Base-by-base conservation (phyloP, 2,113 vertebrate genomes). In the Gnathonemus echidnorhynchus region DNA sequence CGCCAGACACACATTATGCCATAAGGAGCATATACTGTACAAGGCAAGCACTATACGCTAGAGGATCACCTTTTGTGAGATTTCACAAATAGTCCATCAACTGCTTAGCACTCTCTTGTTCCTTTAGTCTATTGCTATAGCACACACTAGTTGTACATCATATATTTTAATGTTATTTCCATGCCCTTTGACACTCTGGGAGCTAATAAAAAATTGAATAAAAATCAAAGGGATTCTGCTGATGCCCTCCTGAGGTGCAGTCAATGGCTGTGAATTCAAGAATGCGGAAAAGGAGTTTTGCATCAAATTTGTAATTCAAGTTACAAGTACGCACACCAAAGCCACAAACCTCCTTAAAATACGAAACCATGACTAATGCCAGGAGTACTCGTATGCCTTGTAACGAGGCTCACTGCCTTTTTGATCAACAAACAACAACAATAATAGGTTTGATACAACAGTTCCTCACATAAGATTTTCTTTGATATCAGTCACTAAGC, bases 311-410 rank as follows among this genome's bases (percentile, higher is more conserved):
- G 94, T 95, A 94, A 95, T 94, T 92, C 89, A 11, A 83, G 35
- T 62, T 90, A 93, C 91, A 89, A 91, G 90, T 90, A 89, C 88
- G 91, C 90, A 88, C 91, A 91, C 89, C 89, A 77, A 95, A 95
- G 94, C 95, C 95, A 93, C 95, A 96, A 94, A 95, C 91, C 94
- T 92, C 87, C 90, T 92, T 84, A 94, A 92, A 94, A 91, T 94
- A 91, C 92, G 95, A 96, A 96, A 96, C 94, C 93, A 92, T 96
- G 95, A 96, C 93, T 95, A 95, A 95, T 95, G 93, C 93, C 94
- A 93, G 42, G 86, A 88, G 93, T 95, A 95, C 93, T 92, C 89
- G 85, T 2, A 39, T 91, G 91, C 91, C 89, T 89, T 90, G 87
- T 93, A 95, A 94, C 92, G 93, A 70, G 91, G 46, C 91, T 92